Conservation (phyloP, 2,888 invertebrate species). For the Pherbina coryleti region DNA sequence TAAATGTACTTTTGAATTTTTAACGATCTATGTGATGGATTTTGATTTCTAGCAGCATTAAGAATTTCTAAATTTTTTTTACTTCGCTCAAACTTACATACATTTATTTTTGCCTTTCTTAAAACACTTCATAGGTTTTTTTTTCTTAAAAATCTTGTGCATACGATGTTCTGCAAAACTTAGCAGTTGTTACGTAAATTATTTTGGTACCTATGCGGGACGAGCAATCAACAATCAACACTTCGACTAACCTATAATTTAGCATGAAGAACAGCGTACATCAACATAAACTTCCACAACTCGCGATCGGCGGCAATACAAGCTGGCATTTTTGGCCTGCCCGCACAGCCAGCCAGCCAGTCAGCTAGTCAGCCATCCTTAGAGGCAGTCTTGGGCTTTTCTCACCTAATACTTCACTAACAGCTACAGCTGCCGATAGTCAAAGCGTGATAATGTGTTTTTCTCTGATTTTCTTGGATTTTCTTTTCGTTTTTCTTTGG, state of each 20-base stretch:
- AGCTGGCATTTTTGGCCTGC: neutral
- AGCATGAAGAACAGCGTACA: conserved; percentile 19
- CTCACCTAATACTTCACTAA: conserved; percentile 19
- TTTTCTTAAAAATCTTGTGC: neutral
- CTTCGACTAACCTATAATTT: conserved; percentile 32
- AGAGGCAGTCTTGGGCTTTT: conserved; percentile 13
- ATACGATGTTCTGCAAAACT: neutral
- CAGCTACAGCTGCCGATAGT: conserved; percentile 17
- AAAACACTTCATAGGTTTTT: neutral
- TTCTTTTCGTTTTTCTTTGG: no score
- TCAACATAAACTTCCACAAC: neutral
- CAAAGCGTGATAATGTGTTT: conserved; percentile 19
- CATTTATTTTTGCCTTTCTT: neutral
- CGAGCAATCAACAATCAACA: conserved; percentile 32
- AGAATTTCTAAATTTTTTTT: neutral
- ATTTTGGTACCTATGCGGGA: conserved; percentile 1
- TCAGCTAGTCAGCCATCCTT: neutral
- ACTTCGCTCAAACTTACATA: neutral
- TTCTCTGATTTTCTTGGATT: neutral
- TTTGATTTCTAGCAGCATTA: neutral
- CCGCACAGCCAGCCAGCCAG: neutral
- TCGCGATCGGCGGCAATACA: neutral
- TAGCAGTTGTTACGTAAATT: neutral
- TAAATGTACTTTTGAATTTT: no score
- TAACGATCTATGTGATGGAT: no score